Evolutionary conservation across 2,113 vertebrate species (phyloP).

Genomic region (Eclectus roratus): DNA sequence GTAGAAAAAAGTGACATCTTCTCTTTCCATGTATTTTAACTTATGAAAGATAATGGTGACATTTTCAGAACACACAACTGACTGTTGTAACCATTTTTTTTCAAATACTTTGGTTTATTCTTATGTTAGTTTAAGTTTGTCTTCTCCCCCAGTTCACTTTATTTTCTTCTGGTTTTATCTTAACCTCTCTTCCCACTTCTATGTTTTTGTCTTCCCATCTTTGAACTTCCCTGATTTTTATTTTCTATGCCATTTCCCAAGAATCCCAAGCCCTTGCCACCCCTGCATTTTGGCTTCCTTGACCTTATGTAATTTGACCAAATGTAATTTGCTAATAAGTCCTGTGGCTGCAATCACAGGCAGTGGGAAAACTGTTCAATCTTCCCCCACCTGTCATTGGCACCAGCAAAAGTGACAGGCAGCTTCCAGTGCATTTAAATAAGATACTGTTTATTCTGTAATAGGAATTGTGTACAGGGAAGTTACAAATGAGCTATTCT

Average conservation of each 20-base stretch:
- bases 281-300: background rate
- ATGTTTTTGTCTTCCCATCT: background rate
- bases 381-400: background rate
- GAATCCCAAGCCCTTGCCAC: background rate
- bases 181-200: background rate
- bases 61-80: background rate
- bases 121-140: background rate
- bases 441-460: background rate
- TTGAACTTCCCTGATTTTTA: background rate
- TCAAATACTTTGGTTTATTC: background rate
- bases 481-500: background rate
- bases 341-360: background rate
- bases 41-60: background rate
- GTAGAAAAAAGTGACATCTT: background rate
- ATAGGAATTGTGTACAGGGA: background rate
- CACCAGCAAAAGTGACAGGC: background rate
- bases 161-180: background rate
- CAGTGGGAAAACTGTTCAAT: background rate
- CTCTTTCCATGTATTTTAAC: background rate
- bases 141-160: background rate
- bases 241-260: background rate
- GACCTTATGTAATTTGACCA: conserved; percentile 8
- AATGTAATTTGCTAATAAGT: conserved; percentile 38
- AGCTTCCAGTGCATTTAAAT: background rate
- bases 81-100: background rate